Base-by-base conservation (phyloP, 2,113 vertebrate species). In the Neogobius melanostomus region DNA sequence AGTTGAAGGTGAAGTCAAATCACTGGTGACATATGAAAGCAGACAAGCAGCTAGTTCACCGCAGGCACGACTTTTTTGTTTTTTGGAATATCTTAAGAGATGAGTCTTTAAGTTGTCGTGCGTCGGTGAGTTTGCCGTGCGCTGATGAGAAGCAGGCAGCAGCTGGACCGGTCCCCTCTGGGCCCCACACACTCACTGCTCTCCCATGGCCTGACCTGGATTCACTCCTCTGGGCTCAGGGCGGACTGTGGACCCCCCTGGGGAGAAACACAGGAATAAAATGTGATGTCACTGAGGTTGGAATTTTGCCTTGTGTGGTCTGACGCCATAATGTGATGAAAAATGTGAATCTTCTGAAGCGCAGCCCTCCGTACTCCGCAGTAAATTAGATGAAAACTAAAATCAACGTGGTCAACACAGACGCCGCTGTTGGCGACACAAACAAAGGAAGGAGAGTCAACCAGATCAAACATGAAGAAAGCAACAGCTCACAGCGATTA, bases 191-290 rank as follows among this genome's bases (percentile, higher is more conserved):
- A 36, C 51, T 21, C 54, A 3, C 36, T 52, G 42, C 69, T 81
- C 75, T 86, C 81, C 61, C n/a, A 69, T 72, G 79, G 54, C 82
- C 60, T 83, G 82, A 69, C 85, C 82, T 85, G 63, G 74, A 87
- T 85, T 77, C 86, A 53, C 74, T 75, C 6, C 70, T 73, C 11
- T 56, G 43, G 64, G 62, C 70, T 85, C 21, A 61, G 68, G 85
- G 80, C 67, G 68, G 66, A 15, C 71, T 71, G 71, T 72, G 53
- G 45, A 9, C 76, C 70, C 65, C 21, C 1, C 8, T 79, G 80
- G 82, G 44, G 10, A 65, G 61, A 36, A 36, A 36, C 28, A 36
- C 28, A 36, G 28, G 28, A 5, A 36, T 36, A 36, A 21, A 21
- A 36, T 36, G 28, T 66, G 76, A 75, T 79, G 67, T 75, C 83